Percentiles rank a stretch among this genome's conserved stretches.
Conservation (phyloP, 2,797 vertebrate genomes). For the Phataginus tricuspis region DNA sequence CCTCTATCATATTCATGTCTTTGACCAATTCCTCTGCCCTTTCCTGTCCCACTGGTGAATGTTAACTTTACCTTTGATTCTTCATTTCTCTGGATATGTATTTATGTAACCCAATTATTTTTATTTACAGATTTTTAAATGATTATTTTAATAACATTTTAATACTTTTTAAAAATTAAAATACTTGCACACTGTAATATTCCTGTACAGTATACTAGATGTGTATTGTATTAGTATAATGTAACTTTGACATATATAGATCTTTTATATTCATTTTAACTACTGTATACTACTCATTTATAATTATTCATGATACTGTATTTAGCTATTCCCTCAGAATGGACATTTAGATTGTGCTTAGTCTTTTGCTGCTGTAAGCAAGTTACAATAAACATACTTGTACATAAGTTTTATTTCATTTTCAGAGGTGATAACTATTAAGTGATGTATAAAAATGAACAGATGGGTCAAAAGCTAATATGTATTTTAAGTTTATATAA, state of each 20-base stretch:
- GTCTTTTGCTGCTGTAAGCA: not conserved
- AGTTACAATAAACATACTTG: not conserved
- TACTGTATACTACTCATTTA: not conserved
- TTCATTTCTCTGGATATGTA: not conserved
- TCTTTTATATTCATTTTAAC: not conserved
- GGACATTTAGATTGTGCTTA: not conserved
- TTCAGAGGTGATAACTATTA: not conserved
- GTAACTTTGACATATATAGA: not conserved
- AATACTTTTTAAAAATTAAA: not conserved
- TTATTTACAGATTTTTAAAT: not conserved
- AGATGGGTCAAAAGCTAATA: not conserved
- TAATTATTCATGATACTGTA: not conserved
- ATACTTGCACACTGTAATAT: not conserved
- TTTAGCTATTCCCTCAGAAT: not conserved
- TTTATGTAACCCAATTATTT: not conserved
- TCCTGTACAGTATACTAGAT: not conserved
- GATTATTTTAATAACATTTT: not conserved
- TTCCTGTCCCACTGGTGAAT: not conserved
- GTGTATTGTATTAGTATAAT: not conserved
- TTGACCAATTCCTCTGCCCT: not conserved
- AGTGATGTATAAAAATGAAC: slow-evolving; percentile 15
- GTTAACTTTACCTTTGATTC: not conserved
- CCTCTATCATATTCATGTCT: not conserved
- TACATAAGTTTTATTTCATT: not conserved
- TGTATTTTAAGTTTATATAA: not conserved